Base-by-base conservation (phyloP, 2,797 vertebrate species). In the Coilia nasus region DNA sequence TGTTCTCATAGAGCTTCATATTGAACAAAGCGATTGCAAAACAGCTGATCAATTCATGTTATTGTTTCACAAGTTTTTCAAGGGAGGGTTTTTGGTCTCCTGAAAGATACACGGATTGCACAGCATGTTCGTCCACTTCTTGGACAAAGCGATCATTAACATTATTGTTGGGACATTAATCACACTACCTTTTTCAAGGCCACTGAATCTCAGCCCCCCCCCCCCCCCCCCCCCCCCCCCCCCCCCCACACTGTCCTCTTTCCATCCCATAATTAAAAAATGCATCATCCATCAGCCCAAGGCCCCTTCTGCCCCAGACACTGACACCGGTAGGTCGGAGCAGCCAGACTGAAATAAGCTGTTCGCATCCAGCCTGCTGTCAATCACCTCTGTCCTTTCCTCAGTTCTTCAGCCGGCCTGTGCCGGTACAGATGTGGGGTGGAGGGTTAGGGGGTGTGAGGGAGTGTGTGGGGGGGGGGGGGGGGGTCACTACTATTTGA, bases 191-290 rank as follows among this genome's bases (percentile, higher is more conserved):
- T 78, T 17, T 44, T 78, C 80, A 81, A 75, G 31, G 80, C 81
- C 81, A 82, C 46, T 82, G 19, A 41, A 59, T 31, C 28, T 56
- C 14, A 11, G 3, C 28, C 56, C 57, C 28, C 5, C 50, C 35
- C 28, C 23, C 0, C 82, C 23, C 5, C 9, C 64, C 47, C 56
- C 25, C 67, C 56, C 1, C 28, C 56, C 23, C 2, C n/a, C 5
- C 54, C 25, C n/a, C 21, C 46, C 41, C 75, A 6, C 47, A 5
- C 12, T 67, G 84, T 59, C 35, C 64, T 87, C 83, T 83, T 83
- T 71, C 56, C 50, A 35, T 71, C 86, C 87, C 82, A 89, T 89
- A 89, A 91, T 91, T 89, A 88, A 86, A 88, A 89, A 84, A 90
- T 88, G 84, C 87, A 89, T 89, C 86, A 88, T 90, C 84, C 84